phyloP scores from a whole-genome alignment of 2,888 invertebrate genomes.

The Cistogaster globosa region DNA sequence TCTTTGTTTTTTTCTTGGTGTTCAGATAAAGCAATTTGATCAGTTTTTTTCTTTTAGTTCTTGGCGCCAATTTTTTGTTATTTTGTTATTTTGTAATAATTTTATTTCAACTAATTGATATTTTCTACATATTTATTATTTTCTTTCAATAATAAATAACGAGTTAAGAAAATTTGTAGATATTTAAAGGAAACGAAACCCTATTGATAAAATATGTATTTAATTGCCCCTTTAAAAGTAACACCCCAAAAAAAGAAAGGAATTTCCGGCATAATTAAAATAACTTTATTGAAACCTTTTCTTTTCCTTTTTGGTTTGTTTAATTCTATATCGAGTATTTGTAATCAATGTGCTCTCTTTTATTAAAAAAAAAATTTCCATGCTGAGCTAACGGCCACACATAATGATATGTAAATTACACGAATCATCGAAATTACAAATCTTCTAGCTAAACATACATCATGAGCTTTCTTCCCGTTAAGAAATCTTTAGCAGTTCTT shows the following conservation, averaged over 20 bases:
- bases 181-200: background rate
- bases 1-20: conserved; percentile 22
- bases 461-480: too few relatives aligned
- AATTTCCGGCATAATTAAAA: conserved; percentile 9
- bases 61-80: conserved; percentile 57
- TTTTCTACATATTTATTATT: conserved; percentile 25
- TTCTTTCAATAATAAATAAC: conserved; percentile 1
- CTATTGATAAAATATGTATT: conserved; percentile 31
- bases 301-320: too few relatives aligned
- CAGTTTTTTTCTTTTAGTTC: background rate
- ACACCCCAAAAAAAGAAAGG: conserved; percentile 30
- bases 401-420: too few relatives aligned
- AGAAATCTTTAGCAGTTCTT: too few relatives aligned
- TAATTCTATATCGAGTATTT: background rate
- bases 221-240: conserved; percentile 29
- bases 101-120: conserved; percentile 50
- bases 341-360: too few relatives aligned
- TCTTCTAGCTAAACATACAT: too few relatives aligned
- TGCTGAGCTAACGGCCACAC: too few relatives aligned
- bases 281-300: background rate
- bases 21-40: conserved; percentile 20
- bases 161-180: background rate
- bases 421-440: too few relatives aligned
- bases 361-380: too few relatives aligned
- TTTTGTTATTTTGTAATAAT: background rate